Conservation (phyloP, 2,113 vertebrate species). For the Phalacrocorax brasilianus region DNA sequence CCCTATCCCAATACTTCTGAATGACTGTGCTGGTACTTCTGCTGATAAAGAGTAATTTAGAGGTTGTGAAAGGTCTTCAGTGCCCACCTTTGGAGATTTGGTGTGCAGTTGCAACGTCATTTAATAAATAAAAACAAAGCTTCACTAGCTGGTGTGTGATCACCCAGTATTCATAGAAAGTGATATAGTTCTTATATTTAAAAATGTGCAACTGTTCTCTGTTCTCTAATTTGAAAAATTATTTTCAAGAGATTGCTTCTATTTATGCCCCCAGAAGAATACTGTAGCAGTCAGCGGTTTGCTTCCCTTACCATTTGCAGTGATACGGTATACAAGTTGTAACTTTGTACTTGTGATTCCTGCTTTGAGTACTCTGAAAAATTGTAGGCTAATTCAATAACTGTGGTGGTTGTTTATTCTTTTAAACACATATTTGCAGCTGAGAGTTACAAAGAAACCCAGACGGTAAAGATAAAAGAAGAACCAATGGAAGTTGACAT, state of each 20-base stretch:
- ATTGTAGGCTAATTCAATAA: conserved; percentile 45
- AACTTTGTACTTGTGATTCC: neutral
- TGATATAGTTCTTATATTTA: neutral
- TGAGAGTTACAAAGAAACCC: conserved; percentile 94
- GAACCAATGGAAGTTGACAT: conserved; percentile 98
- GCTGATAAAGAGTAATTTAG: neutral
- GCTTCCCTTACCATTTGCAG: neutral
- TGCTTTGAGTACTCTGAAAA: conserved; percentile 24
- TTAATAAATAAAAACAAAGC: neutral
- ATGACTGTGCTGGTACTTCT: neutral
- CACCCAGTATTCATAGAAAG: neutral
- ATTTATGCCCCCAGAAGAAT: neutral
- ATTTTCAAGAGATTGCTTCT: conserved; percentile 26
- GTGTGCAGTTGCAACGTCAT: neutral
- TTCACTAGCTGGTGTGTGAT: neutral
- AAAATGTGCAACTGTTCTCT: neutral
- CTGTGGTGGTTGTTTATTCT: neutral
- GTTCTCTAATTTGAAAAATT: neutral
- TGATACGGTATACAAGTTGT: neutral
- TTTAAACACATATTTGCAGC: conserved; percentile 58
- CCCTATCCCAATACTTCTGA: neutral
- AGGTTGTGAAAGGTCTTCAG: neutral
- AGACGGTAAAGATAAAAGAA: conserved; percentile 88
- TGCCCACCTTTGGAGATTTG: neutral
- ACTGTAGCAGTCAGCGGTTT: conserved; percentile 4